phyloP scores from a whole-genome alignment of 2,888 invertebrate genomes.

The Eustalomyia histrio region DNA sequence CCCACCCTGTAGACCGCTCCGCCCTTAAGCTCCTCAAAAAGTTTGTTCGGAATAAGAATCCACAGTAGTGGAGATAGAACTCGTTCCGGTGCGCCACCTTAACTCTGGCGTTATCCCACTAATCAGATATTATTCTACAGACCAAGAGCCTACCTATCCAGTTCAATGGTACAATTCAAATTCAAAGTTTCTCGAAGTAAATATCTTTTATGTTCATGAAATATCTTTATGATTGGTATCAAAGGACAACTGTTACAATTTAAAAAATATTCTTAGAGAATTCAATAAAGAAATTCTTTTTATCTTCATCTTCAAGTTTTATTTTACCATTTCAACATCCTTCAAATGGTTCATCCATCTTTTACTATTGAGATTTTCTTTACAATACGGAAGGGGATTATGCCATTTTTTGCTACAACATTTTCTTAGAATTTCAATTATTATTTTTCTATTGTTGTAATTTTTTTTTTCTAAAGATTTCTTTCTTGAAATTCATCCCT shows the following conservation, averaged over 20 bases:
- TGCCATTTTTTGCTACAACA: neutral
- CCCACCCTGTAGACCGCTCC: too few relatives aligned
- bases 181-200: too few relatives aligned
- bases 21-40: too few relatives aligned
- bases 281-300: neutral
- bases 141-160: too few relatives aligned
- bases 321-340: neutral
- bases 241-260: neutral
- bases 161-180: too few relatives aligned
- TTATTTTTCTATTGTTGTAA: constrained; percentile 51
- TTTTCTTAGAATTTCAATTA: constrained; percentile 54
- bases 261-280: neutral
- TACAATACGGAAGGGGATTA: neutral
- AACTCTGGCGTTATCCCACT: too few relatives aligned
- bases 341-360: neutral
- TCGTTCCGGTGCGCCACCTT: too few relatives aligned
- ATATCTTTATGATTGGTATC: neutral
- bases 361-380: neutral
- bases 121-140: too few relatives aligned
- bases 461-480: constrained; percentile 18
- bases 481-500: constrained; percentile 48
- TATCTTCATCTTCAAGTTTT: neutral
- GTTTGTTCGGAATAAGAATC: too few relatives aligned
- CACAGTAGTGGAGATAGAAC: too few relatives aligned
- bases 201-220: too few relatives aligned